Percentiles rank a stretch among this genome's conserved stretches.
These are phyloP conservation scores for Agrochola lychnidis DNA, from an alignment of 2,888 invertebrate genomes.

Conservation along the genomic window DNA sequence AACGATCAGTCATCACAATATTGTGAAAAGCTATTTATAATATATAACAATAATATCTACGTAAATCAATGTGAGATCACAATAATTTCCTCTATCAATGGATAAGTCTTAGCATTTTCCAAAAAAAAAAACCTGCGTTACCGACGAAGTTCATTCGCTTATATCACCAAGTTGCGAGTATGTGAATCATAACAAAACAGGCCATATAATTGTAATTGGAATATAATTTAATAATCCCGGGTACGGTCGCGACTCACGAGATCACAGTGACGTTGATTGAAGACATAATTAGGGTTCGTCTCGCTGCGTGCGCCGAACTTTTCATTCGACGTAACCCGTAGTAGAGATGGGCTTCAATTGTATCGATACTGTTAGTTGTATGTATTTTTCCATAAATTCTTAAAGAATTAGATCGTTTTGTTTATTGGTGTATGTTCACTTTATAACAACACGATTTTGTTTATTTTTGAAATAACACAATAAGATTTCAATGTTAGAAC, in stretches of 20 bases:
- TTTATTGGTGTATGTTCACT: background rate
- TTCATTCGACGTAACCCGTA: constrained; percentile 25
- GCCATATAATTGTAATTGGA: constrained; percentile 9
- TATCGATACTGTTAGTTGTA: constrained; percentile 34
- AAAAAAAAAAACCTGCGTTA: too few species aligned
- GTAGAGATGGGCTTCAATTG: constrained; percentile 16
- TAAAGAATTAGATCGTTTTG: background rate
- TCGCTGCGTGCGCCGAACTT: constrained; percentile 33
- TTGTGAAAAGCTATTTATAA: background rate
- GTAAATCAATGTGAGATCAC: background rate
- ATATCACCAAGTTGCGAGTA: background rate
- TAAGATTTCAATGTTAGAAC: background rate
- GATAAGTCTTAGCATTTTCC: background rate
- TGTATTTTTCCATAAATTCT: background rate
- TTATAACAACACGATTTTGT: background rate
- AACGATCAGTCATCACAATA: background rate
- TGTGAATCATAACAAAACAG: constrained; percentile 8
- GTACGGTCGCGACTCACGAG: constrained; percentile 1
- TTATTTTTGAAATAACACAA: background rate
- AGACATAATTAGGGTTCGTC: constrained; percentile 55
- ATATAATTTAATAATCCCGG: constrained; percentile 47
- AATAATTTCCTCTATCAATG: background rate
- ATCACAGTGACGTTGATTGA: constrained; percentile 60
- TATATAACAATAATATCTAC: background rate
- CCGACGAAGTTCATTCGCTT: too few species aligned